Conservation (phyloP, 1,140 invertebrate species). For the Drosophila bocki region DNA sequence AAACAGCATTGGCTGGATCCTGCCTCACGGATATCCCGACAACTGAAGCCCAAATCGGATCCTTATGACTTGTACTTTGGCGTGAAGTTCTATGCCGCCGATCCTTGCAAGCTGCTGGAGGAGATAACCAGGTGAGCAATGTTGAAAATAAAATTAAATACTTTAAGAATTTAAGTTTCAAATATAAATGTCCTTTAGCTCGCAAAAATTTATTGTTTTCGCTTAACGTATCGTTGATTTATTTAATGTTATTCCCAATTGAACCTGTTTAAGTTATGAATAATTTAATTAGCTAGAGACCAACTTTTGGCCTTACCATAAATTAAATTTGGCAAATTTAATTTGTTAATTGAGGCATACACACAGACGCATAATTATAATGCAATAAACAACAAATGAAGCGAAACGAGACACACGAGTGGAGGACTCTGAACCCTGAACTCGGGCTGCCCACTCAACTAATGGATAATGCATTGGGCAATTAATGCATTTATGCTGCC, state of each 20-base stretch:
- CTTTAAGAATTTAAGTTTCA: not conserved
- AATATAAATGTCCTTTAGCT: not conserved
- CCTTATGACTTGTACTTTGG: slow-evolving; percentile 97
- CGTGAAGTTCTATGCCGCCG: slow-evolving; percentile 99
- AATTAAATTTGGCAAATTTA: slow-evolving; percentile 71
- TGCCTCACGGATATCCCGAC: slow-evolving; percentile 92
- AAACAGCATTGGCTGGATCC: slow-evolving; percentile 95
- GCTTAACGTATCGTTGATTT: not conserved
- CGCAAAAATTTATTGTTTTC: not conserved
- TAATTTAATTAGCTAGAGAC: slow-evolving; percentile 31
- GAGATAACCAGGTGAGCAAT: slow-evolving; percentile 94
- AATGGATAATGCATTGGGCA: slow-evolving; percentile 76
- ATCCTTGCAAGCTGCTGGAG: slow-evolving; percentile 97
- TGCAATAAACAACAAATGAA: slow-evolving; percentile 73
- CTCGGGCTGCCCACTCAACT: slow-evolving; percentile 47
- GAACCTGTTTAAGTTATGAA: slow-evolving; percentile 17
- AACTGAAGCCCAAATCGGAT: slow-evolving; percentile 91
- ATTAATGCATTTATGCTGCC: slow-evolving; percentile 72
- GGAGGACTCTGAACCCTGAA: slow-evolving; percentile 25
- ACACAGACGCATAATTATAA: slow-evolving; percentile 47
- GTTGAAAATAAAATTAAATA: not conserved
- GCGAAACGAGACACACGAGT: slow-evolving; percentile 29
- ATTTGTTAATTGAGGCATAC: slow-evolving; percentile 73
- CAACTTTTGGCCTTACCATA: slow-evolving; percentile 37
- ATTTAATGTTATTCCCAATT: not conserved